Evolutionary conservation across 2,113 vertebrate genomes (phyloP), one percentile per base, ranked within the genome.

Genomic region (Cebidichthys violaceus): DNA sequence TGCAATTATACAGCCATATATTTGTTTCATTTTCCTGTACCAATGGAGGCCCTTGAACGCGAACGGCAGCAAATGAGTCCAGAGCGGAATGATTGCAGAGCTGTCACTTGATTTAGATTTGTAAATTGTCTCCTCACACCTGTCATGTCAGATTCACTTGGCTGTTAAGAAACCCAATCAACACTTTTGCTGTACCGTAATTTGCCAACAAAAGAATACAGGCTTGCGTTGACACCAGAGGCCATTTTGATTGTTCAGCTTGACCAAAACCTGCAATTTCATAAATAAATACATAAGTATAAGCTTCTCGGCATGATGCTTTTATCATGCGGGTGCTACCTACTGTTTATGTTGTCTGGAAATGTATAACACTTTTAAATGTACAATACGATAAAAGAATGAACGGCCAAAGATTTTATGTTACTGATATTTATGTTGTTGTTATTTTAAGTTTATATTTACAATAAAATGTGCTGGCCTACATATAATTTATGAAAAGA

Each of bases 61-160:
- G 45, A 52, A n/a, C 20, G 20, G 57, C 57, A 70, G 67, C 80
- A 85, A 70, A 91, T 67, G 74, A 89, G 70, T 81, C 22, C 24
- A 81, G 82, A 74, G 69, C 39, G 5, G 35, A 57, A 77, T 91
- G 89, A 92, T 89, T 92, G 88, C 82, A 83, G 84, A 82, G 89
- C 91, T 89, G 90, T 92, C 89, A 75, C 83, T 77, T 69, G 71
- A 85, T 84, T 92, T 88, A 65, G 82, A 88, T 90, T 86, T 59
- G 81, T 79, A 90, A 90, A 91, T 84, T 80, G 86, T 89, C 81
- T 83, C 45, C 74, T 70, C 59, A 50, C 87, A 89, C 85, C 91
- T 87, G 81, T 88, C 88, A 83, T 92, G 89, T 90, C 88, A 73
- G 85, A 70, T 90, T 92, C 86, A 77, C 76, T 54, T 70, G 59